A percentile compares a stretch with the other conserved stretches of the same genome.
These are phyloP conservation scores for Drosophila putrida DNA, from an alignment of 2,888 invertebrate genomes.

Conservation along the genomic window DNA sequence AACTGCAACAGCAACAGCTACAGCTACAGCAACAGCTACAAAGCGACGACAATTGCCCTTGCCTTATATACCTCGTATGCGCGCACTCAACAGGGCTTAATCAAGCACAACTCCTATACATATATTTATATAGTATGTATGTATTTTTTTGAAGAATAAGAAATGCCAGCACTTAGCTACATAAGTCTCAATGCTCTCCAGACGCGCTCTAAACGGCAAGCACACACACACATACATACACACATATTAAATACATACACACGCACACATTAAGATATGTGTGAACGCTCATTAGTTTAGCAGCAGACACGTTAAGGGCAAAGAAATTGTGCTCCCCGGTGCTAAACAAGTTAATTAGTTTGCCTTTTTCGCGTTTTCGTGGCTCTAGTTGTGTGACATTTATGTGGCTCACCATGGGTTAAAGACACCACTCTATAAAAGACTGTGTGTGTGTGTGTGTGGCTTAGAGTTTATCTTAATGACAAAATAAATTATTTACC, in stretches of 20 bases:
- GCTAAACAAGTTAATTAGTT: constrained; percentile 81
- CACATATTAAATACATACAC: constrained; percentile 5
- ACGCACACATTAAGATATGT: constrained; percentile 4
- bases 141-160: constrained; percentile 14
- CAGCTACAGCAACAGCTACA: constrained; percentile 1
- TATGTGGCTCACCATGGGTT: constrained; percentile 58
- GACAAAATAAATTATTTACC: constrained; percentile 81
- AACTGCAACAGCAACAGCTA: background rate
- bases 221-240: constrained; percentile 8
- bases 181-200: constrained; percentile 17
- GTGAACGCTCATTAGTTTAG: constrained; percentile 69
- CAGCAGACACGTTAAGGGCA: constrained; percentile 46
- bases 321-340: constrained; percentile 61
- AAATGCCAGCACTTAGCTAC: constrained; percentile 34
- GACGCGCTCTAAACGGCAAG: constrained; percentile 26
- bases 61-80: constrained; percentile 1
- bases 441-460: constrained; percentile 15
- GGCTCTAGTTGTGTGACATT: constrained; percentile 53
- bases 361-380: constrained; percentile 58
- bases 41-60: constrained; percentile 9
- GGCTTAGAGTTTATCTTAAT: constrained; percentile 74
- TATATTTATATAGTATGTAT: background rate
- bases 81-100: constrained; percentile 45
- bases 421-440: constrained; percentile 26
- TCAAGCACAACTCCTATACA: constrained; percentile 39